phyloP scores from a whole-genome alignment of 1,140 invertebrate genomes.

The Geopemphigus sp. region DNA sequence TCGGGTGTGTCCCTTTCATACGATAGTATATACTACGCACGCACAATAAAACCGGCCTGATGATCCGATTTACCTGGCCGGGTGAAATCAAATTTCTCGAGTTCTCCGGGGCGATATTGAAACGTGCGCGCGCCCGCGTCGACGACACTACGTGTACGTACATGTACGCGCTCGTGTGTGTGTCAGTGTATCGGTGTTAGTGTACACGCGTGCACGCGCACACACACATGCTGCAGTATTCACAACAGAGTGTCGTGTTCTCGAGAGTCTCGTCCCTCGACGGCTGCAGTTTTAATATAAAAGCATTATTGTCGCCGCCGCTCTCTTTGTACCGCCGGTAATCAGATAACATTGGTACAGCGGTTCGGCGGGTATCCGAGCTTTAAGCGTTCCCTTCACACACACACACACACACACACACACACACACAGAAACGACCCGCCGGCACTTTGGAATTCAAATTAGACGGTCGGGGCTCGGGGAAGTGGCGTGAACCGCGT shows the following conservation, averaged over 20 bases:
- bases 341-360: conserved; percentile 41
- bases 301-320: neutral
- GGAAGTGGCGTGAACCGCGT: too few relatives aligned
- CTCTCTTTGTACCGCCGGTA: conserved; percentile 19
- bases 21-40: too few relatives aligned
- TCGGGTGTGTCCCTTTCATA: too few relatives aligned
- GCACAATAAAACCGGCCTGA: neutral
- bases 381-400: conserved; percentile 8
- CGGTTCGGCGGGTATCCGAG: neutral
- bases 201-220: neutral
- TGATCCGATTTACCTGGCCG: neutral
- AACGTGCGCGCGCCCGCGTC: too few relatives aligned
- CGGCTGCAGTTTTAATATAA: conserved; percentile 10
- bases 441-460: conserved; percentile 40
- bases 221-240: neutral
- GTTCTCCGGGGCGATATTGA: too few relatives aligned
- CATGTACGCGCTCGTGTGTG: too few relatives aligned
- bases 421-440: conserved; percentile 1
- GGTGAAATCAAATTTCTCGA: neutral
- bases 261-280: neutral
- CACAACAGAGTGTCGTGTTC: conserved; percentile 13
- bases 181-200: too few relatives aligned
- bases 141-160: too few relatives aligned
- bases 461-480: conserved; percentile 23
- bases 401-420: neutral